Evolutionary conservation across 2,797 vertebrate species (phyloP).

Genomic region (Falco cherrug): DNA sequence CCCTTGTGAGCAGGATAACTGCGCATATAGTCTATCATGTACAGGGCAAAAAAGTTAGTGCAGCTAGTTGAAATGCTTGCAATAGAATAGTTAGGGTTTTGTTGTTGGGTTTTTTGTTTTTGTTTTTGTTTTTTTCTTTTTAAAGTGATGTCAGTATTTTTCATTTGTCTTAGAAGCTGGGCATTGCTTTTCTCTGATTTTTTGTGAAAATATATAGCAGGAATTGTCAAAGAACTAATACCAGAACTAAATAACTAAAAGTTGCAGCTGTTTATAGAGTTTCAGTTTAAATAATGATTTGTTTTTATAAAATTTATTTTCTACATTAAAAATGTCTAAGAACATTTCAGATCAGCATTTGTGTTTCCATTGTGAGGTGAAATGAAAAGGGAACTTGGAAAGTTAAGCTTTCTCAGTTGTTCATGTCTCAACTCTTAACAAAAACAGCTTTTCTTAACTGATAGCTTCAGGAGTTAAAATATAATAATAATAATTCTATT

Average conservation of each 20-base stretch:
- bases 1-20: background rate
- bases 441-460: background rate
- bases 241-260: background rate
- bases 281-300: background rate
- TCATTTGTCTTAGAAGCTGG: background rate
- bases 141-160: background rate
- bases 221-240: background rate
- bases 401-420: background rate
- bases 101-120: too few species aligned
- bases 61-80: background rate
- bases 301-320: background rate
- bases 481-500: background rate
- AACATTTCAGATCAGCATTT: background rate
- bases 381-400: background rate
- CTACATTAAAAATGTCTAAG: background rate
- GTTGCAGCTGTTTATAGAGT: background rate
- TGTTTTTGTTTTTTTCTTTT: background rate
- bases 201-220: background rate
- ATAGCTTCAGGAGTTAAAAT: background rate
- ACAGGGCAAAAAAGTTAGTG: rapidly evolving
- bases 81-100: background rate
- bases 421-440: background rate
- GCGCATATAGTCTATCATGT: background rate
- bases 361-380: background rate
- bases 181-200: background rate